phyloP scores from a whole-genome alignment of 2,113 vertebrate species.

The Todiramphus chloris region DNA sequence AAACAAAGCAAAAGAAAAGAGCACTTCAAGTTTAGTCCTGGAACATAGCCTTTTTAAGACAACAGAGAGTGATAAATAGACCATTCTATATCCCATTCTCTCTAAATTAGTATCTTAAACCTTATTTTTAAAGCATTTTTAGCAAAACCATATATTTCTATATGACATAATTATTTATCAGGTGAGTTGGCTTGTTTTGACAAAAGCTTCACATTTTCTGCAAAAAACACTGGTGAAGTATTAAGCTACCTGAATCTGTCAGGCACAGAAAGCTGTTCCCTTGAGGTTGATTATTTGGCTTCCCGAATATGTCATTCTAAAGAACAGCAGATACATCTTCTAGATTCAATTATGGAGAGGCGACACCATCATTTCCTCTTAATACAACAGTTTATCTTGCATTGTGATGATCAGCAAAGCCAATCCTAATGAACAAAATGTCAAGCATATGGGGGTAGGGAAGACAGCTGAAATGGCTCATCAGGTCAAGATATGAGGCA shows the following conservation, averaged over 20 bases:
- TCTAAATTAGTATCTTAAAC: conserved; percentile 76
- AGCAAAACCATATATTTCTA: conserved; percentile 75
- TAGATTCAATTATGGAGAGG: conserved; percentile 75
- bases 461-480: conserved; percentile 61
- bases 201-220: conserved; percentile 51
- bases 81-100: conserved; percentile 76
- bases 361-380: conserved; percentile 66
- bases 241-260: neutral
- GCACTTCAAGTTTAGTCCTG: neutral
- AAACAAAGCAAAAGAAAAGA: neutral
- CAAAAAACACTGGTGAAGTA: conserved; percentile 13
- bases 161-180: conserved; percentile 79
- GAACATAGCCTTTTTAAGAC: neutral
- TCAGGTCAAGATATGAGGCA: conserved; percentile 39
- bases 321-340: conserved; percentile 71
- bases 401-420: conserved; percentile 67
- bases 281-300: conserved; percentile 68
- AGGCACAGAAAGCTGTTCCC: conserved; percentile 21
- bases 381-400: conserved; percentile 79
- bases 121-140: conserved; percentile 78
- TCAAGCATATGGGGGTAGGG: conserved; percentile 49
- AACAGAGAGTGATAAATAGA: conserved; percentile 61
- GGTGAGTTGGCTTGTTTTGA: conserved; percentile 24
- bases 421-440: conserved; percentile 74
- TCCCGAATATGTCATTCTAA: conserved; percentile 59